Evolutionary conservation across 2,797 vertebrate genomes (phyloP), one percentile per base, ranked within the genome.

Genomic region (Sphenopsis melanotis): DNA sequence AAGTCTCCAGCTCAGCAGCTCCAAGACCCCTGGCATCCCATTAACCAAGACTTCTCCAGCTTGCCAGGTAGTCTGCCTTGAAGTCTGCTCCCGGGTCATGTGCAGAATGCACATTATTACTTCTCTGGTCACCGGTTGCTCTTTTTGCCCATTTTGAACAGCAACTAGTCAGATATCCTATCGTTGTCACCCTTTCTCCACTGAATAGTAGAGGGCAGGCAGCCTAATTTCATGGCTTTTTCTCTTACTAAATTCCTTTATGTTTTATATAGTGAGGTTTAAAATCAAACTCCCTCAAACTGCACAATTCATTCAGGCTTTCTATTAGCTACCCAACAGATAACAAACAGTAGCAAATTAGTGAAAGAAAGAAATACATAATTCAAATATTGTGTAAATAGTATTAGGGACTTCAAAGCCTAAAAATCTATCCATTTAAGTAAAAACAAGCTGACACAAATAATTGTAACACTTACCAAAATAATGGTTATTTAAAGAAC

Each of bases 171-270:
- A 76, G 20, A 10, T 14, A 34, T 23, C 15, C 15, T 49, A 56
- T 72, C 34, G 72, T 61, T 32, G 21, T 41, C 32, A 52, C 23
- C 42, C 32, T 57, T 71, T 42, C 60, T 42, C 15, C 50, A 65
- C 20, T 12, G 34, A 79, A 17, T 4, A 47, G 29, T 0, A 1
- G 24, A 57, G 3, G 34, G 26, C 1, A 5, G 30, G 23, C 14
- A 56, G 13, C 22, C 20, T 57, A 9, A 27, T 44, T 79, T n/a
- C 3, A 30, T 39, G 11, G 1, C 4, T 22, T 37, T 26, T 19
- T 37, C n/a, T 57, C 59, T 42, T 42, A 21, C 5, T 39, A 17
- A 63, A 60, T 55, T 77, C 7, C 15, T 39, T 57, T 49, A 32
- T 10, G 23, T 85, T 78, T 66, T 52, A 47, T n/a, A 12, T 14